These are phyloP conservation scores for Rhadina sibilatrix DNA, from an alignment of 2,113 vertebrate genomes.

Conservation along the genomic window DNA sequence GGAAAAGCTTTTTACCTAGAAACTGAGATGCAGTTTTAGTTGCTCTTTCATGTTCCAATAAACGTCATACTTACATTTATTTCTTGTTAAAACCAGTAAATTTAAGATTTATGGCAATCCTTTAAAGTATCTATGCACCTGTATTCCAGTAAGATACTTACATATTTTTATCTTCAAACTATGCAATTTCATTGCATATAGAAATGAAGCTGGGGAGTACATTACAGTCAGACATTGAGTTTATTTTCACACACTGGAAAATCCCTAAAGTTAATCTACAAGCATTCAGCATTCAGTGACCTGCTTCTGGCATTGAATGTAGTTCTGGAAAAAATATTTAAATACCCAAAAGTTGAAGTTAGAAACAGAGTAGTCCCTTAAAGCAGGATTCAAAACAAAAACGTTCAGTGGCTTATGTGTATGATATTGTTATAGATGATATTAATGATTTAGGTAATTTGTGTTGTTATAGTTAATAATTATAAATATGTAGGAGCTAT, in stretches of 20 bases:
- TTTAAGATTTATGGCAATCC: background rate
- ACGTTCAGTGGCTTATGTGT: background rate
- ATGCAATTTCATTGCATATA: background rate
- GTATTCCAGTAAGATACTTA: background rate
- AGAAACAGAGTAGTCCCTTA: background rate
- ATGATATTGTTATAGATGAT: background rate
- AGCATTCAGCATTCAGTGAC: background rate
- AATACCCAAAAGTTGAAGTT: background rate
- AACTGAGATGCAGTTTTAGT: background rate
- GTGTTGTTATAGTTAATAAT: too few relatives aligned
- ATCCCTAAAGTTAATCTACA: background rate
- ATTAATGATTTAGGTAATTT: too few relatives aligned
- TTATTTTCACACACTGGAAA: background rate
- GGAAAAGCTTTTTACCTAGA: background rate
- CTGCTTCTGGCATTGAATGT: background rate
- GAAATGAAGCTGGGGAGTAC: background rate
- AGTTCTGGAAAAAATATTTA: background rate
- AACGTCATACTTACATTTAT: background rate
- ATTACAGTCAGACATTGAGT: background rate
- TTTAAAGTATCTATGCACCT: background rate
- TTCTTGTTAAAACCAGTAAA: background rate
- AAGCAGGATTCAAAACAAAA: background rate
- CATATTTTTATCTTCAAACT: background rate
- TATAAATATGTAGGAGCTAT: too few relatives aligned
- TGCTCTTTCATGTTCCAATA: background rate